These are phyloP conservation scores for Naso thynnoides DNA, from an alignment of 2,797 vertebrate species.

Conservation along the genomic window DNA sequence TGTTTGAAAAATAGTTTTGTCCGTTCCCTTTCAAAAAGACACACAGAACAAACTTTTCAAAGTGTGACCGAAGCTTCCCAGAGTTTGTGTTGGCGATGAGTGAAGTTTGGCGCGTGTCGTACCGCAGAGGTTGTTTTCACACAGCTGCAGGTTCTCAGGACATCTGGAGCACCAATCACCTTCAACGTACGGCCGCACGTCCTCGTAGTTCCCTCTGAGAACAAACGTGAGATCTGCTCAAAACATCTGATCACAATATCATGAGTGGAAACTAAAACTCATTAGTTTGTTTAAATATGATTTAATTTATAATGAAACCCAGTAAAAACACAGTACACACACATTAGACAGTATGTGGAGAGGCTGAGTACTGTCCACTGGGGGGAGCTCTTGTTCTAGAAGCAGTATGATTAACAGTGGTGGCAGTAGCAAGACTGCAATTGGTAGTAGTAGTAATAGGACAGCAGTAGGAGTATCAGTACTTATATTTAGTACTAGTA, in stretches of 20 bases:
- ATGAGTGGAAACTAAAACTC: too few species aligned
- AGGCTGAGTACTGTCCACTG: background rate
- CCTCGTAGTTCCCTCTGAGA: slow-evolving; percentile 75
- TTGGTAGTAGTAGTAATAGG: background rate
- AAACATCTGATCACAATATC: too few species aligned
- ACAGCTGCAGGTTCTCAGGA: slow-evolving; percentile 69
- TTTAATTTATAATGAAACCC: background rate
- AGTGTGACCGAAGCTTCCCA: background rate
- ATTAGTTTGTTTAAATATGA: too few species aligned
- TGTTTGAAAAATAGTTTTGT: too few species aligned
- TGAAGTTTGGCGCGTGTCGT: background rate
- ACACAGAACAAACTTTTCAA: background rate
- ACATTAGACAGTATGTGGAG: too few species aligned
- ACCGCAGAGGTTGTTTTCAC: slow-evolving; percentile 81
- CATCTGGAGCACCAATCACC: slow-evolving; percentile 76
- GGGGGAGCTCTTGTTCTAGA: slow-evolving; percentile 9
- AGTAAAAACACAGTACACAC: background rate
- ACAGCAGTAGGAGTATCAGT: background rate
- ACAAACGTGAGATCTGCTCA: too few species aligned
- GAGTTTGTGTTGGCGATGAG: background rate
- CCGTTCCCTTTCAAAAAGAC: too few species aligned
- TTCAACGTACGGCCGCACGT: slow-evolving; percentile 63
- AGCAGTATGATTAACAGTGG: background rate
- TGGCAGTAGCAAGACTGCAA: background rate
- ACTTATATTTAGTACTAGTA: too few species aligned